Evolutionary conservation across 2,797 vertebrate genomes (phyloP), one percentile per base, ranked within the genome.

Genomic region (Cossypha niveicapilla): DNA sequence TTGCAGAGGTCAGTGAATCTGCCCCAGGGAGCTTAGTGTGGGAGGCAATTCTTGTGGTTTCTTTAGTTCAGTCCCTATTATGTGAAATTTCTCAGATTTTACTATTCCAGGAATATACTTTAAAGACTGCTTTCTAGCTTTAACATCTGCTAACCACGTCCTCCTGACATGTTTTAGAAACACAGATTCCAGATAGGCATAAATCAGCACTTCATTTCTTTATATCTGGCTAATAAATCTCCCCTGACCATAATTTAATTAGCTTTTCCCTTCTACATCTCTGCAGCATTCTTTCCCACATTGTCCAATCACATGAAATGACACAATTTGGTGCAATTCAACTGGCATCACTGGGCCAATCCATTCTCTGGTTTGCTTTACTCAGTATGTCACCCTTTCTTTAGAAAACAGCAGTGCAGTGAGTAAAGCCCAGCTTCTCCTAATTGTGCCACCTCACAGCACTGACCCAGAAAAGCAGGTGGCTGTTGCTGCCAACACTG

Each of bases 1-100:
- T 88, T 54, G 61, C 41, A 85, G 71, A 76, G 72, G 87, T 93
- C 86, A 86, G 28, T 45, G 76, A 79, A 86, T 86, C 68, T 90
- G 54, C n/a, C 48, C 56, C 80, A 81, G 70, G 13, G 25, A 84
- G 51, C 41, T 62, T 18, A 28, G 6, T 14, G 48, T 63, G 37
- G 34, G 44, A 91, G 24, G 32, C 7, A 90, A 28, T 63, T 92
- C 74, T 90, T 58, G 16, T 48, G 27, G 13, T 54, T 90, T 75
- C 88, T 82, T 78, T 63, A 78, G 75, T 47, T 82, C 45, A 77
- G 51, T 62, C 18, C 34, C 65, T 68, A 60, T 45, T 78, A 78
- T 27, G 7, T 73, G 88, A 72, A 63, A 42, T 67, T 60, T 66
- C 73, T 87, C 41, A 81, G 58, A 78, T 86, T 93, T 78, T 72